Evolutionary conservation across 2,113 vertebrate genomes (phyloP).

Genomic region (Candoia aspera): DNA sequence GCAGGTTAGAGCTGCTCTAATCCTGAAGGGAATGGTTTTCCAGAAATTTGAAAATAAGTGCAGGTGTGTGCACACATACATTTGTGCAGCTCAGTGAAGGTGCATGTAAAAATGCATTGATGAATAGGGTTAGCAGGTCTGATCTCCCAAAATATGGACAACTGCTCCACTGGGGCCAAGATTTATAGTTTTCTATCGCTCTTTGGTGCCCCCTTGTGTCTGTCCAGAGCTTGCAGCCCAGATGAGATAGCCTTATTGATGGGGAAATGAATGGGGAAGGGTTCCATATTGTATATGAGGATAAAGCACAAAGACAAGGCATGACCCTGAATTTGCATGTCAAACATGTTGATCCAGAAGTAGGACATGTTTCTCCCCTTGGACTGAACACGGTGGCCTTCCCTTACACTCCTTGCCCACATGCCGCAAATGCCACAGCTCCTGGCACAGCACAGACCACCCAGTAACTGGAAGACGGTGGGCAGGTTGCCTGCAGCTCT

Average conservation of each 20-base stretch:
- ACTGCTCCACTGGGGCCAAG: background rate
- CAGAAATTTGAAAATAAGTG: background rate
- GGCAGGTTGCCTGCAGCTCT: slow-evolving; percentile 28
- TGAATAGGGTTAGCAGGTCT: background rate
- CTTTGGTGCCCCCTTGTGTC: background rate
- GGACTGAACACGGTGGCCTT: slow-evolving; percentile 18
- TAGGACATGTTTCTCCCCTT: background rate
- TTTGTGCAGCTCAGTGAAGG: background rate
- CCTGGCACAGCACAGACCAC: slow-evolving; percentile 39
- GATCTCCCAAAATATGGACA: background rate
- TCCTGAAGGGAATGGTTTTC: background rate
- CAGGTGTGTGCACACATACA: too few species aligned
- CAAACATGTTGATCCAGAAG: slow-evolving; percentile 1
- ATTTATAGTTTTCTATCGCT: background rate
- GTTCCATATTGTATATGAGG: background rate
- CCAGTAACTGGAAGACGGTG: slow-evolving; percentile 29
- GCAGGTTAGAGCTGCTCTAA: background rate
- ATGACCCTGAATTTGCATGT: background rate
- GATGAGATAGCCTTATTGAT: background rate
- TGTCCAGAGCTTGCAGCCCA: background rate
- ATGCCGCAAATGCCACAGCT: slow-evolving; percentile 28
- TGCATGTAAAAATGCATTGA: background rate
- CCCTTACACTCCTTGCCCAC: slow-evolving; percentile 34
- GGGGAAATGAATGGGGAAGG: background rate
- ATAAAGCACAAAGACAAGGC: background rate